Base-by-base conservation (phyloP, 30 jellyfish, hydroid and myxozoan genomes). In the Sanderia malayensis region DNA sequence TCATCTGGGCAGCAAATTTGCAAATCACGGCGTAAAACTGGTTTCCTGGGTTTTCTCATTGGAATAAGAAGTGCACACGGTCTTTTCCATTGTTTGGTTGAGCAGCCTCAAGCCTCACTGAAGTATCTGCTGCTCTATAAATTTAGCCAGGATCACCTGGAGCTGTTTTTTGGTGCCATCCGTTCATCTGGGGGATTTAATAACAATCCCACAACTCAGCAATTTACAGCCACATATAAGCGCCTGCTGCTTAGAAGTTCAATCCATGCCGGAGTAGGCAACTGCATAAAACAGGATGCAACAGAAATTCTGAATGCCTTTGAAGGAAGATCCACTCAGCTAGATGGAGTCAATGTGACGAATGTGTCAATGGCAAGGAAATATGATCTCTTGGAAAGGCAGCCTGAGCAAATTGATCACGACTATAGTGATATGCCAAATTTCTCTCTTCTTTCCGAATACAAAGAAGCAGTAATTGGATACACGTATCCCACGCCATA, bases 91-190 rank as follows among this genome's bases (percentile, higher is more conserved):
- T 10, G 27, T 20, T 24, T 76, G 58, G 86, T 76, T 63, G 88
- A 29, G 64, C 9, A 26, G 18, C 15, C 19, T 15, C 18, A 63
- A 1, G 55, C 86, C 26, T 86, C 86, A 22, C 27, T 74, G 44
- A 74, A 74, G 32, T 74, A 74, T 60, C 20, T 74, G 11, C 70
- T 58, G 32, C 27, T 55, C 13, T 74, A 74, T 73, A 61, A 74
- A 37, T 58, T 74, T 9, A 58, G 84, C 70, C 85, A 74, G 47
- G 86, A 74, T 49, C 69, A 74, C 81, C n/a, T 17, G n/a, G n/a
- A n/a, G n/a, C n/a, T n/a, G n/a, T n/a, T n/a, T n/a, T n/a, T n/a
- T n/a, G n/a, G n/a, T n/a, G n/a, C n/a, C n/a, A n/a, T n/a, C n/a
- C n/a, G n/a, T n/a, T n/a, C n/a, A n/a, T n/a, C n/a, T n/a, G n/a